Conservation (phyloP, 2,888 invertebrate genomes). For the Papilio protenor region DNA sequence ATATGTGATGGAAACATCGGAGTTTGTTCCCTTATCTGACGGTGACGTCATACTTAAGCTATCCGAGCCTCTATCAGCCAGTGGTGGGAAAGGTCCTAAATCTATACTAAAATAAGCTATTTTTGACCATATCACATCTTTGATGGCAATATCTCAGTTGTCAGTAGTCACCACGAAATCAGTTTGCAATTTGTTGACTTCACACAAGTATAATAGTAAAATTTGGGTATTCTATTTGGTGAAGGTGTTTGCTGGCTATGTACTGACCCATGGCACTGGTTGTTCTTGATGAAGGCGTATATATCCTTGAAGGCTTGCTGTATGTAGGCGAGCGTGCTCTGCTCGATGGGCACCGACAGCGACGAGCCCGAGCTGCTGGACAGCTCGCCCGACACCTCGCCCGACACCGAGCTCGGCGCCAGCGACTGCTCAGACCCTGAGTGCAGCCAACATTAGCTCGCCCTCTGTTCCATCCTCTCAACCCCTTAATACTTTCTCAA, state of each 20-base stretch:
- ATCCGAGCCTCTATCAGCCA: too few relatives aligned
- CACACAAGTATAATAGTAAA: not conserved
- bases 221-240: not conserved
- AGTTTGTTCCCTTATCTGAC: too few relatives aligned
- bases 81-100: too few relatives aligned
- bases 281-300: slow-evolving; percentile 77
- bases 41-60: too few relatives aligned
- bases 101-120: too few relatives aligned
- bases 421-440: slow-evolving; percentile 77
- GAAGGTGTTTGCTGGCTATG: not conserved
- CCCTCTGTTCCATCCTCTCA: not conserved
- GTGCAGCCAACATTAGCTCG: too few relatives aligned
- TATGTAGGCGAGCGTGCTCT: slow-evolving; percentile 76
- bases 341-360: slow-evolving; percentile 77
- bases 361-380: slow-evolving; percentile 73
- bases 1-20: too few relatives aligned
- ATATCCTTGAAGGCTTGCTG: slow-evolving; percentile 80
- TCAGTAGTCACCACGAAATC: too few relatives aligned
- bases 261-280: slow-evolving; percentile 75
- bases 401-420: slow-evolving; percentile 69
- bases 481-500: too few relatives aligned
- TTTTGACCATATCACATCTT: too few relatives aligned
- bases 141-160: too few relatives aligned
- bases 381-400: slow-evolving; percentile 65
- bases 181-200: too few relatives aligned